Percentiles rank a stretch among this genome's conserved stretches.
These are phyloP conservation scores for Labroides dimidiatus DNA, from an alignment of 2,797 vertebrate species.

Conservation along the genomic window DNA sequence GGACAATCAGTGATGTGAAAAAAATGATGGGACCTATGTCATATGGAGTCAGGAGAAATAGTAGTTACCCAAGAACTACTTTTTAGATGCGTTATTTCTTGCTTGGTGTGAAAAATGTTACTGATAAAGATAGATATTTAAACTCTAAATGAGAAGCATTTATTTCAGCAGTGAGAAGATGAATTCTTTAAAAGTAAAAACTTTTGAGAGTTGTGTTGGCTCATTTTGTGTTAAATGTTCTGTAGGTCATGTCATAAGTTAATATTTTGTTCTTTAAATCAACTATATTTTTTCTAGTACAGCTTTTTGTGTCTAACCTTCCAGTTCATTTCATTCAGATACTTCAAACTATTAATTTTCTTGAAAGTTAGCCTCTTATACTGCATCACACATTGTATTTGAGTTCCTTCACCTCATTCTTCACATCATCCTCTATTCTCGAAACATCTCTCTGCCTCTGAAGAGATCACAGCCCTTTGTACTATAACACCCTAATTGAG, in stretches of 20 bases:
- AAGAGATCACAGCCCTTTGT: slow-evolving; percentile 14
- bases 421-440: slow-evolving; percentile 1
- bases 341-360: not conserved
- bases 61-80: slow-evolving; percentile 13
- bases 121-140: not conserved
- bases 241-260: not conserved
- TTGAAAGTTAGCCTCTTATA: not conserved
- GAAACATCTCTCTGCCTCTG: not conserved
- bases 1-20: slow-evolving; percentile 58
- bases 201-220: not conserved
- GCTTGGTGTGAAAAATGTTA: not conserved
- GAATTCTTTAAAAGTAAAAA: not conserved
- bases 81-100: slow-evolving; percentile 5
- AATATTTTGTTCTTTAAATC: not conserved
- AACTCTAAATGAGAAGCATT: not conserved
- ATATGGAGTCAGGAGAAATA: slow-evolving; percentile 40
- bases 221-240: not conserved
- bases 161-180: not conserved
- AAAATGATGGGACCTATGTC: slow-evolving; percentile 56
- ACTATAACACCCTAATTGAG: not conserved
- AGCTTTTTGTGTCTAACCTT: not conserved
- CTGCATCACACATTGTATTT: not conserved
- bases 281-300: not conserved
- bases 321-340: not conserved
- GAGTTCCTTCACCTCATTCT: not conserved